Evolutionary conservation across 2,888 invertebrate genomes (phyloP).

Genomic region (Torymus auratus): DNA sequence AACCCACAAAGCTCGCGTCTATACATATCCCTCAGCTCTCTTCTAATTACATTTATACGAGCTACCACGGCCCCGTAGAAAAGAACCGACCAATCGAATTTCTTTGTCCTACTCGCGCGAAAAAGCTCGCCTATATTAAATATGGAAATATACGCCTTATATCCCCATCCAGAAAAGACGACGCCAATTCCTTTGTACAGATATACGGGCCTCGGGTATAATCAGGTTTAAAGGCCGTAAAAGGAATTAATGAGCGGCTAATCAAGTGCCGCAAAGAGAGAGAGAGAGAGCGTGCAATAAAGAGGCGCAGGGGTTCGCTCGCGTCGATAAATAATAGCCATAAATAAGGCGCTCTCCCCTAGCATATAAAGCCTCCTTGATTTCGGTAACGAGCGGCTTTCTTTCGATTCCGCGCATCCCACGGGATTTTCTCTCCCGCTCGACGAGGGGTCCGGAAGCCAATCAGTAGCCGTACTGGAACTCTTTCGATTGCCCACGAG

Average conservation of each 20-base stretch:
- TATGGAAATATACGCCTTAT: constrained; percentile 39
- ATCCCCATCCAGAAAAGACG: background rate
- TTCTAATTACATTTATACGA: too few relatives aligned
- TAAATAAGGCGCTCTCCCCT: constrained; percentile 10
- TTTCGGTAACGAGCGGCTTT: constrained; percentile 51
- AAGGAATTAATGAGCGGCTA: constrained; percentile 52
- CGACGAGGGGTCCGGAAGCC: constrained; percentile 45
- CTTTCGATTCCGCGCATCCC: constrained; percentile 44
- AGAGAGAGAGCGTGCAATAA: constrained; percentile 7
- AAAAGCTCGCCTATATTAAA: constrained; percentile 26
- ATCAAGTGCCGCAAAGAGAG: constrained; percentile 31
- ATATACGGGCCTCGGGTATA: background rate
- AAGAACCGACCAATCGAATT: too few relatives aligned
- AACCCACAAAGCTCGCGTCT: too few relatives aligned
- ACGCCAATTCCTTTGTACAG: constrained; percentile 22
- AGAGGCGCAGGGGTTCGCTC: constrained; percentile 1
- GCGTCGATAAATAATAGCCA: constrained; percentile 42
- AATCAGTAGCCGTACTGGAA: constrained; percentile 52
- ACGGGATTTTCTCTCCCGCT: constrained; percentile 31
- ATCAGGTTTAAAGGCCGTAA: constrained; percentile 48
- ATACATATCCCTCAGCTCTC: too few relatives aligned
- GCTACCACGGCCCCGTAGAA: too few relatives aligned
- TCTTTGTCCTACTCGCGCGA: too few relatives aligned
- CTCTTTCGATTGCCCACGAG: constrained; percentile 47
- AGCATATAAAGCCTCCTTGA: constrained; percentile 33